Conservation (phyloP, 1,140 invertebrate species). For the Zaprionus tsacasi region DNA sequence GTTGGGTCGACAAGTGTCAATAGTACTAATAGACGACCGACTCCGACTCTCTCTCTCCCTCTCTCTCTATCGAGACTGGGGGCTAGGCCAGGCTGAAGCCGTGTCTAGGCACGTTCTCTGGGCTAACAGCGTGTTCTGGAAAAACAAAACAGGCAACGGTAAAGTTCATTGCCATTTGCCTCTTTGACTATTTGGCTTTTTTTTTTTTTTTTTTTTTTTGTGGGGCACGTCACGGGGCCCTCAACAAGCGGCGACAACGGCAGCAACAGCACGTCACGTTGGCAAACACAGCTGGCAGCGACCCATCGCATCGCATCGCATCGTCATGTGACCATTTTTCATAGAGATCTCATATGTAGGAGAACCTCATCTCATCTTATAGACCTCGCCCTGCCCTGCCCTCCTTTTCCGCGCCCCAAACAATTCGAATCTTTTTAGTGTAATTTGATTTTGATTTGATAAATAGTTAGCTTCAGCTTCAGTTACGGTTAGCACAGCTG, state of each 20-base stretch:
- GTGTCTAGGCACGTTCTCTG: constrained; percentile 46
- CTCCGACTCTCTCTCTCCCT: background rate
- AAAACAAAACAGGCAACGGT: constrained; percentile 57
- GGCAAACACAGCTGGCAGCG: constrained; percentile 74
- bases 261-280: constrained; percentile 27
- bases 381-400: no score
- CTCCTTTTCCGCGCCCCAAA: background rate
- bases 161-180: constrained; percentile 79
- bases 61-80: background rate
- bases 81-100: constrained; percentile 28
- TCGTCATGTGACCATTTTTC: constrained; percentile 77
- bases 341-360: constrained; percentile 20
- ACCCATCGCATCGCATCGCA: constrained; percentile 34
- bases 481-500: constrained; percentile 25
- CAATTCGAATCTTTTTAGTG: constrained; percentile 9
- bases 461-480: constrained; percentile 32
- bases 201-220: no score
- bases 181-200: constrained; percentile 46
- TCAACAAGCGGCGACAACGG: constrained; percentile 15
- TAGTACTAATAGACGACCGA: constrained; percentile 76
- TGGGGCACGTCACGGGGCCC: constrained; percentile 49
- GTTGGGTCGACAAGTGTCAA: constrained; percentile 80
- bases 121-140: constrained; percentile 41
- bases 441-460: constrained; percentile 53
- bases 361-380: background rate